These are phyloP conservation scores for Poecilia wingei DNA, from an alignment of 2,797 vertebrate species.

Conservation along the genomic window DNA sequence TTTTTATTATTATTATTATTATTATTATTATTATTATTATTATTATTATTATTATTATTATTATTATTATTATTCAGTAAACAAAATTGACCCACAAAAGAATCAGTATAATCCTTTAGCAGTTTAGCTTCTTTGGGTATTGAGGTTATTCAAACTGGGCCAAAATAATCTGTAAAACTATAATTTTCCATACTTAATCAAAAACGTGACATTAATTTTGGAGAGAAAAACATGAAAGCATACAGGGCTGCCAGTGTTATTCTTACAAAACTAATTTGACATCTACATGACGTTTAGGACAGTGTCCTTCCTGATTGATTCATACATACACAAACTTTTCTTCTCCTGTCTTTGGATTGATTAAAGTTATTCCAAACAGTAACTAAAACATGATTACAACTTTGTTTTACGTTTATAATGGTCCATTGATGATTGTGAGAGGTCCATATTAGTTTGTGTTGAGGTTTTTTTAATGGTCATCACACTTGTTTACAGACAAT, in stretches of 20 bases:
- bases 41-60: too few species aligned
- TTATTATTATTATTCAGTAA: background rate
- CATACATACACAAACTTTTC: background rate
- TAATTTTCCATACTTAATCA: background rate
- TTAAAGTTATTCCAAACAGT: background rate
- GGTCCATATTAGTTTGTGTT: background rate
- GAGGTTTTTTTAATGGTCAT: background rate
- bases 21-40: too few species aligned
- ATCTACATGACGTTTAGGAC: background rate
- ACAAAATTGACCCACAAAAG: background rate
- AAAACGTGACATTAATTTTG: background rate
- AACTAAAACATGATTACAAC: background rate
- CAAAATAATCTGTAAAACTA: background rate
- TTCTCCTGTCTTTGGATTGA: background rate
- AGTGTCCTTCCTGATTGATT: background rate
- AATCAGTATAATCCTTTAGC: background rate
- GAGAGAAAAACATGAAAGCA: background rate
- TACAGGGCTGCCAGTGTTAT: background rate
- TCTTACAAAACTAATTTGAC: background rate
- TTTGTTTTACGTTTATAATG: background rate
- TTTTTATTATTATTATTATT: too few species aligned
- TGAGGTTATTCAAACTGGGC: background rate
- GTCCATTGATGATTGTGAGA: background rate
- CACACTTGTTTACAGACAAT: conserved; percentile 81
- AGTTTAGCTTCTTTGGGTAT: background rate